These are phyloP conservation scores for Myiotriccus ornatus DNA, from an alignment of 2,797 vertebrate species.

Conservation along the genomic window DNA sequence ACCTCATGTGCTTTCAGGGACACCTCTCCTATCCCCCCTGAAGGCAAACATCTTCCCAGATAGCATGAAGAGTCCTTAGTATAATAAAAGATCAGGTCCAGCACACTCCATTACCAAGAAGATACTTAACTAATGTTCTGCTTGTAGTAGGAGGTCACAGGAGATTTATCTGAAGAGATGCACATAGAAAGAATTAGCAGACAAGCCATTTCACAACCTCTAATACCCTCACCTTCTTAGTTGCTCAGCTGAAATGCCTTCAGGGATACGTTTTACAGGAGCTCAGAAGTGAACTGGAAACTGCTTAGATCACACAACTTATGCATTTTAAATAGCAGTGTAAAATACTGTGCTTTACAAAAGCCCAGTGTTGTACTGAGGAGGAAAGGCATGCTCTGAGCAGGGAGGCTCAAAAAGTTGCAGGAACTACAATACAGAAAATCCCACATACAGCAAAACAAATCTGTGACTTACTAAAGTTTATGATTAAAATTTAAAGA, in stretches of 20 bases:
- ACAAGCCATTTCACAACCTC: conserved; percentile 67
- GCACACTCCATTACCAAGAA: conserved; percentile 54
- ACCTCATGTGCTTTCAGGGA: not conserved
- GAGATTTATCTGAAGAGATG: conserved; percentile 66
- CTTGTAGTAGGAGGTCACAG: conserved; percentile 63
- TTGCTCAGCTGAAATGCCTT: conserved; percentile 52
- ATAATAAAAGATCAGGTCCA: not conserved
- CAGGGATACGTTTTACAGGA: conserved; percentile 60
- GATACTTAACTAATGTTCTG: conserved; percentile 62
- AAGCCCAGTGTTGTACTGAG: not conserved
- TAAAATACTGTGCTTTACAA: conserved; percentile 26
- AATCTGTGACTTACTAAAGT: conserved; percentile 52
- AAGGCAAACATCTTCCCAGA: not conserved
- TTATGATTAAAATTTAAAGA: conserved; percentile 65
- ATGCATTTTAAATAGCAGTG: conserved; percentile 63
- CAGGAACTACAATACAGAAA: not conserved
- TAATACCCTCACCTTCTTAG: conserved; percentile 58
- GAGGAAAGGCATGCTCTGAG: not conserved
- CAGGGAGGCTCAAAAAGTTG: not conserved
- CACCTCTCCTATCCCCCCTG: not conserved
- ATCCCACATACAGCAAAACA: conserved; percentile 14
- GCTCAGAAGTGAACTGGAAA: conserved; percentile 65
- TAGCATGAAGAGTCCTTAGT: not conserved
- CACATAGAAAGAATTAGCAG: conserved; percentile 62
- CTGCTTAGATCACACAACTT: conserved; percentile 69